Base-by-base conservation (phyloP, 2,797 vertebrate genomes). In the Hapalemur alaotrensis region DNA sequence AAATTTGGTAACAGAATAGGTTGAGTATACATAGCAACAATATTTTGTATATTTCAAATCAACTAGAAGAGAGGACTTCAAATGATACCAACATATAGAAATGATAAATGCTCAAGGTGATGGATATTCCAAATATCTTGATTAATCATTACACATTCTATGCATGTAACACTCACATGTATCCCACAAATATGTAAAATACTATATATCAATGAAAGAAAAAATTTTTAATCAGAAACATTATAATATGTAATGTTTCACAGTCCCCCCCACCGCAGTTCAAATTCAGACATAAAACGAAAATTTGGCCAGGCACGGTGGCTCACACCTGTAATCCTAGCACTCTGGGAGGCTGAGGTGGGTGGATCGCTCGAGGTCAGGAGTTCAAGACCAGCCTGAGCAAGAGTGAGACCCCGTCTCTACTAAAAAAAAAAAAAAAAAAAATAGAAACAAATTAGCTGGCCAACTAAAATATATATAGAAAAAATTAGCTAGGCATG, bases 241-340 rank as follows among this genome's bases (percentile, higher is more conserved):
- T 35, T 78, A 4, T n/a, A 78, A 35, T 52, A 96, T 89, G 95
- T 92, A 83, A 82, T 92, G 83, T 79, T 96, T 98, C 88, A 91
- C 20, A 95, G 84, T 93, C 89, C 32, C 78, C 28, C n/a, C 38
- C 54, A 23, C 54, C 23, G 9, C 54, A 32, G 61, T 97, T 97
- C 94, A 97, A 97, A 69, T 20, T 61, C 32, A 93, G 18, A 67
- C 80, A 43, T 72, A 35, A 96, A 96, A 97, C 54, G 30, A 76
- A 75, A 76, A 76, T 76, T 76, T 50, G 38, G 38, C 38, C 38
- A 38, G 38, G 38, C 38, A 38, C 38, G 38, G 38, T 38, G 38
- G 38, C 38, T 38, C 38, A 38, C 38, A 38, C 38, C 38, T 38
- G 38, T 38, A 38, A 38, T 38, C 38, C 38, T 38, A 38, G 38